Base-by-base conservation (phyloP, 2,888 invertebrate genomes). In the Corythucha ciliata region DNA sequence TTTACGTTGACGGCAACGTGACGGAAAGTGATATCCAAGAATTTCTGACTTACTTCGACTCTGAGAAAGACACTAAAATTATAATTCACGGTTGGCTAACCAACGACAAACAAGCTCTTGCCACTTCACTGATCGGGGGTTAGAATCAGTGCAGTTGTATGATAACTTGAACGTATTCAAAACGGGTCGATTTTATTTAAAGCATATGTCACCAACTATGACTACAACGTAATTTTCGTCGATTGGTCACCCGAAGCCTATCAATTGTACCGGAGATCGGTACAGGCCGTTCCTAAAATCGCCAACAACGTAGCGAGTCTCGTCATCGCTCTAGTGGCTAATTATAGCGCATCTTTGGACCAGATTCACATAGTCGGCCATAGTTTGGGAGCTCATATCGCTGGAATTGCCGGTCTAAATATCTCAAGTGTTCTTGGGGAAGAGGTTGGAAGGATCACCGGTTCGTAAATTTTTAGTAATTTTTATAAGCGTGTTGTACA, bases 1-100 rank as follows among this genome's bases (percentile, higher is more conserved):
- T n/a, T n/a, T n/a, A n/a, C n/a, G n/a, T n/a, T n/a, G n/a, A n/a
- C n/a, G n/a, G n/a, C n/a, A n/a, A n/a, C n/a, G n/a, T n/a, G n/a
- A n/a, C n/a, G n/a, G n/a, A n/a, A n/a, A n/a, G n/a, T n/a, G n/a
- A n/a, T n/a, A n/a, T n/a, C n/a, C n/a, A n/a, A n/a, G n/a, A n/a
- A n/a, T n/a, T n/a, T n/a, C n/a, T n/a, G n/a, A n/a, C n/a, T n/a
- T n/a, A n/a, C n/a, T 33, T 49, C 10, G 49, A 49, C 32, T 14
- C 7, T 3, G 18, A 14, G 2, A 49, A 41, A 48, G 24, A 32
- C 3, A 51, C 49, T 2, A 57, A 57, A 54, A 40, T 57, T 8
- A 26, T 57, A 3, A 57, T 57, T 14, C 57, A 57, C 36, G 57
- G 57, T 12, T 57, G 55, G 55, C 2, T 44, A 46, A 50, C 44